phyloP scores from a whole-genome alignment of 2,888 invertebrate species.

The Aphodius sticticus region DNA sequence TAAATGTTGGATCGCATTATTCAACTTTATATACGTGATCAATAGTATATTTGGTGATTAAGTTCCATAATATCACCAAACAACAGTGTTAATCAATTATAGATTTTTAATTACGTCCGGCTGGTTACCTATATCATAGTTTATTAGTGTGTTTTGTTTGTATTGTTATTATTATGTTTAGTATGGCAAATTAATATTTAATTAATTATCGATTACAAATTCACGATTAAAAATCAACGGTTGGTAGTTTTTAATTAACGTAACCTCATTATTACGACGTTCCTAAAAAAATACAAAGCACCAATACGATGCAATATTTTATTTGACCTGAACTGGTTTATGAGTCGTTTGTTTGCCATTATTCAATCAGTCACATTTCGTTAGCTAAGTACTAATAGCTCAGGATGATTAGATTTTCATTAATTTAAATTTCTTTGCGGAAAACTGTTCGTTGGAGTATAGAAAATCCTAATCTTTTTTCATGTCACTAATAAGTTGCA shows the following conservation, averaged over 20 bases:
- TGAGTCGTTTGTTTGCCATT: no score
- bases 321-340: no score
- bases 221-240: no score
- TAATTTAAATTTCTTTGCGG: no score
- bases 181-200: background rate
- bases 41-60: background rate
- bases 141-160: background rate
- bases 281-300: no score
- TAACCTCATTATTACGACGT: background rate
- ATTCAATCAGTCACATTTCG: no score
- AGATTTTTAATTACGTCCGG: background rate
- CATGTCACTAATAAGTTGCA: no score
- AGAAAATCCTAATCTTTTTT: no score
- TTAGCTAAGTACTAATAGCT: no score
- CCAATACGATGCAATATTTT: no score
- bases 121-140: background rate
- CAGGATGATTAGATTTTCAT: no score
- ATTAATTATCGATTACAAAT: background rate
- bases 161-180: background rate
- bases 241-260: background rate
- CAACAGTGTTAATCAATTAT: background rate
- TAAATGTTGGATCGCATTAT: background rate
- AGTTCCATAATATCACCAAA: background rate
- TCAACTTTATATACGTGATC: background rate
- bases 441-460: no score